phyloP scores from a whole-genome alignment of 2,888 invertebrate species.

The Folsomia candida region DNA sequence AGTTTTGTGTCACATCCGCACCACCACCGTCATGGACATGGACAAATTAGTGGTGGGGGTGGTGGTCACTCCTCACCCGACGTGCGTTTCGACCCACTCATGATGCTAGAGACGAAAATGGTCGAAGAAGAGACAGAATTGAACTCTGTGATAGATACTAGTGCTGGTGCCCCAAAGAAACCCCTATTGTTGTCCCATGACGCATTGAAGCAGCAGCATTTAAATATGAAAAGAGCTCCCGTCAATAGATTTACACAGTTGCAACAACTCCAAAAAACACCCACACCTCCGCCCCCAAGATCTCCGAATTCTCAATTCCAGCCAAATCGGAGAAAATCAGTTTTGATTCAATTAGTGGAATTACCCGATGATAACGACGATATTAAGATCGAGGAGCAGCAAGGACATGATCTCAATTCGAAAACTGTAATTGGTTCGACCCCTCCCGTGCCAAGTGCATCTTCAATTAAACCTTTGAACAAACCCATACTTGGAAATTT shows the following conservation, averaged over 20 bases:
- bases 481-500: not conserved
- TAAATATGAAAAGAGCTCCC: not conserved
- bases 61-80: constrained; percentile 8
- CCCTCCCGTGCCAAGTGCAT: not conserved
- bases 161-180: constrained; percentile 30
- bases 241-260: not conserved
- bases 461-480: not conserved
- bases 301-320: constrained; percentile 8
- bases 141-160: constrained; percentile 23
- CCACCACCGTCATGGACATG: constrained; percentile 26
- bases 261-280: constrained; percentile 23
- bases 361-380: constrained; percentile 23
- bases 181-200: constrained; percentile 12
- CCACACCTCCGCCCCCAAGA: constrained; percentile 18
- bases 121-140: constrained; percentile 42
- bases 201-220: not conserved
- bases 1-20: not conserved
- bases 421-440: not conserved
- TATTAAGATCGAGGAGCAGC: not conserved
- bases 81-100: constrained; percentile 33
- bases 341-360: constrained; percentile 27
- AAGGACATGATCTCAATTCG: not conserved
- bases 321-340: constrained; percentile 22
- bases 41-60: constrained; percentile 25
- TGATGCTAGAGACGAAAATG: constrained; percentile 41